Base-by-base conservation (phyloP, 2,888 invertebrate genomes). In the Orthonevra nobilis region DNA sequence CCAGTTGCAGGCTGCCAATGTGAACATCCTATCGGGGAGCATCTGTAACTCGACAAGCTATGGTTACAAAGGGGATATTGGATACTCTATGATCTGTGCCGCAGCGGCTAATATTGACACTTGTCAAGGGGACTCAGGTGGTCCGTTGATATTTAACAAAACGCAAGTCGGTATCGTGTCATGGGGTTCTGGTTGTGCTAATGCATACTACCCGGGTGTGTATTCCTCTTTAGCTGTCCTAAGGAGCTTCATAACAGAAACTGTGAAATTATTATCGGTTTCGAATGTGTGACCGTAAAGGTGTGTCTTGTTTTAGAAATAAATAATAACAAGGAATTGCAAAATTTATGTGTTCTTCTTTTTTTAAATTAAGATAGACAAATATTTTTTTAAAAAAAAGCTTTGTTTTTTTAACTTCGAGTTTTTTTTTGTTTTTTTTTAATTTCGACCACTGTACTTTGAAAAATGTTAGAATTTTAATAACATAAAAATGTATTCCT, bases 41-140 rank as follows among this genome's bases (percentile, higher is more conserved):
- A 26, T 2, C 4, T 85, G 83, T n/a, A 32, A 36, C 0, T 83
- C 82, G 9, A 20, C 9, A 0, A 6, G 26, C 2, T 86, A 82
- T 42, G 83, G 83, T 10, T 84, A 86, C 17, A 83, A 82, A 0
- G 26, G 46, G 0, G 10, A 56, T 15, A 68, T 84, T 2, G 23
- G 23, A 17, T 66, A 77, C 0, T 81, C 83, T 12, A 88, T 87
- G 85, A 66, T 85, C 2, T 88, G 87, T 50, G 88, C 86, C 17
- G 83, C 74, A 20, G 82, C 81, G 14, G 79, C 61, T 17, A 74
- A 74, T 14, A 86, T 85, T 79, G 87, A 87, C 81, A 83, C 86
- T 28, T 88, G 87, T 81, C 87, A 87, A 79, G 87, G 88, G 48
- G 88, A 89, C 56, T 87, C 86, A 1, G 89, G 89, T 70, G 89